These are phyloP conservation scores for Crotophaga sulcirostris DNA, from an alignment of 2,113 vertebrate species.

Conservation along the genomic window DNA sequence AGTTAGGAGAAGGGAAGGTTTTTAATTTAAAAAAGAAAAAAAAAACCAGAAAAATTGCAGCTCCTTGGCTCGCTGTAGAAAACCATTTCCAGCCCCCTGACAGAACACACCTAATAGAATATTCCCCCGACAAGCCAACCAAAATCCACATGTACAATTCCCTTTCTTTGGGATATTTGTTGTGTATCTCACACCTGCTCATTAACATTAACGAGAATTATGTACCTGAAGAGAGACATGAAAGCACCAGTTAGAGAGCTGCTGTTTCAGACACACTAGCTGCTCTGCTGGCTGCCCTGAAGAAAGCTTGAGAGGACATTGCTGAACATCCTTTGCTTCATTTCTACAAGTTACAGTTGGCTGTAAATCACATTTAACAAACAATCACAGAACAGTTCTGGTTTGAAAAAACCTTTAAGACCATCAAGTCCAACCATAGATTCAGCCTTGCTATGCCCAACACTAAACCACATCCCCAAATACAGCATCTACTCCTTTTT, in stretches of 20 bases:
- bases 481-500: too few species aligned
- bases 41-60: background rate
- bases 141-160: background rate
- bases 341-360: slow-evolving; percentile 63
- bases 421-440: too few species aligned
- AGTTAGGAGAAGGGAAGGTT: background rate
- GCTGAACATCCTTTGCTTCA: slow-evolving; percentile 37
- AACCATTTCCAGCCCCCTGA: background rate
- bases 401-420: too few species aligned
- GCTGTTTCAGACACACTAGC: background rate
- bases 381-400: too few species aligned
- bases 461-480: too few species aligned
- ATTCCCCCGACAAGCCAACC: background rate
- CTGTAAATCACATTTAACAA: slow-evolving; percentile 65
- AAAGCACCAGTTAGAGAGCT: slow-evolving; percentile 12
- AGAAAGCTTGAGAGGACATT: slow-evolving; percentile 19
- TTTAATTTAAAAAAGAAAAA: background rate
- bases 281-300: background rate
- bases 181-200: slow-evolving; percentile 17
- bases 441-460: too few species aligned
- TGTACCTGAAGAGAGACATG: background rate
- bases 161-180: background rate
- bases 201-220: slow-evolving; percentile 36
- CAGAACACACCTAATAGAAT: background rate
- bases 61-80: background rate